A percentile compares a stretch with the other conserved stretches of the same genome.
These are phyloP conservation scores for Leptothorax acervorum DNA, from an alignment of 2,888 invertebrate genomes.

Conservation along the genomic window DNA sequence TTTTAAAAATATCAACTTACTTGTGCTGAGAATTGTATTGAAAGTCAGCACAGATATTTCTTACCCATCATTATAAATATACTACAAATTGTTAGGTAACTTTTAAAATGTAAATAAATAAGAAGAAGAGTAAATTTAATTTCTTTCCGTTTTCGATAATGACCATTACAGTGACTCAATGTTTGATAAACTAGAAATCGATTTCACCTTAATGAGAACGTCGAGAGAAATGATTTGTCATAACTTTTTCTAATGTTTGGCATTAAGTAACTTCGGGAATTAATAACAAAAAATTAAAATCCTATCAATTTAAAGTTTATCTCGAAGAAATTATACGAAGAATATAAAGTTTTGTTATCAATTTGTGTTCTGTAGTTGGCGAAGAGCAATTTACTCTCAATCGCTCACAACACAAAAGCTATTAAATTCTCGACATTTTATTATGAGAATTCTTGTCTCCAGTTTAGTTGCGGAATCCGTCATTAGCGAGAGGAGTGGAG, in stretches of 20 bases:
- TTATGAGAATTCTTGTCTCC: constrained; percentile 37
- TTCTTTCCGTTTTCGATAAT: not conserved
- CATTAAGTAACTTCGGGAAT: constrained; percentile 8
- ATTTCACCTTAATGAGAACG: not conserved
- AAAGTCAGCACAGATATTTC: not conserved
- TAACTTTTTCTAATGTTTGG: not conserved
- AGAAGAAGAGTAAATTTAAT: not conserved
- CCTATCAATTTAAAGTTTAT: not conserved
- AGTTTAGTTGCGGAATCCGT: constrained; percentile 15
- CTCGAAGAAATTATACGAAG: constrained; percentile 12
- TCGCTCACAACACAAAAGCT: constrained; percentile 13
- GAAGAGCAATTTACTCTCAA: constrained; percentile 30
- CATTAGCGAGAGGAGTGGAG: constrained; percentile 7
- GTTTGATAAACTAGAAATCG: not conserved
- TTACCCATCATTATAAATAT: not conserved
- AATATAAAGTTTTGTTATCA: constrained; percentile 46
- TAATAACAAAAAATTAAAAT: constrained; percentile 14
- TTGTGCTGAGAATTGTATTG: not conserved
- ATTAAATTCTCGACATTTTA: constrained; percentile 38
- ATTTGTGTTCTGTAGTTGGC: constrained; percentile 14
- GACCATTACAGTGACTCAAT: not conserved
- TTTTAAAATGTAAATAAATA: not conserved
- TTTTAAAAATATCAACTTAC: not conserved
- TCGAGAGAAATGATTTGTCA: constrained; percentile 5
- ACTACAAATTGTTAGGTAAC: not conserved